A percentile compares a stretch with the other conserved stretches of the same genome.
Conservation (phyloP, 2,888 invertebrate genomes). For the Idaea aversata region DNA sequence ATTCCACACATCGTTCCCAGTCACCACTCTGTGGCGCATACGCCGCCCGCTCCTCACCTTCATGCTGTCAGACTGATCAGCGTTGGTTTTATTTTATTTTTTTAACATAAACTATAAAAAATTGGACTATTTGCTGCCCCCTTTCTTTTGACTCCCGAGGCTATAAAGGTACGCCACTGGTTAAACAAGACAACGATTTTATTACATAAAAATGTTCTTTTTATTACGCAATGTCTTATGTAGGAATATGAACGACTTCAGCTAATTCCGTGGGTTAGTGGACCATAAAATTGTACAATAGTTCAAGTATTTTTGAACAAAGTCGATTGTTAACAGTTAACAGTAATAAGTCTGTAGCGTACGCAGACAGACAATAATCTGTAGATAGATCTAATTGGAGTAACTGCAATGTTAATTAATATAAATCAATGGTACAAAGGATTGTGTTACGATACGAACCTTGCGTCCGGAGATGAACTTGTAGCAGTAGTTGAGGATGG, state of each 20-base stretch:
- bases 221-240: neutral
- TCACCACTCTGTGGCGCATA: no score
- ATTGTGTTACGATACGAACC: conserved; percentile 65
- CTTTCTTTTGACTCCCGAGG: no score
- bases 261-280: conserved; percentile 7
- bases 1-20: no score
- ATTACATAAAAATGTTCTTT: neutral
- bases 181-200: no score
- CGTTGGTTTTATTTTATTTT: no score
- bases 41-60: no score
- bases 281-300: conserved; percentile 1
- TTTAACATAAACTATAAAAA: no score
- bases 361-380: neutral
- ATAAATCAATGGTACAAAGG: neutral
- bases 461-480: conserved; percentile 92
- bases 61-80: no score
- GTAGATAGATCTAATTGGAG: neutral
- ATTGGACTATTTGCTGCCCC: no score
- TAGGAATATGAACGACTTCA: conserved; percentile 6
- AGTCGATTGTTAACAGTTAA: neutral
- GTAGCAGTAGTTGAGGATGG: conserved; percentile 93
- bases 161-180: no score
- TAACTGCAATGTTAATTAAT: neutral
- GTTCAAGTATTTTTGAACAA: conserved; percentile 1
- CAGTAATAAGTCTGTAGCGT: neutral